phyloP scores from a whole-genome alignment of 2,797 vertebrate genomes.

The Etheostoma perlongum region DNA sequence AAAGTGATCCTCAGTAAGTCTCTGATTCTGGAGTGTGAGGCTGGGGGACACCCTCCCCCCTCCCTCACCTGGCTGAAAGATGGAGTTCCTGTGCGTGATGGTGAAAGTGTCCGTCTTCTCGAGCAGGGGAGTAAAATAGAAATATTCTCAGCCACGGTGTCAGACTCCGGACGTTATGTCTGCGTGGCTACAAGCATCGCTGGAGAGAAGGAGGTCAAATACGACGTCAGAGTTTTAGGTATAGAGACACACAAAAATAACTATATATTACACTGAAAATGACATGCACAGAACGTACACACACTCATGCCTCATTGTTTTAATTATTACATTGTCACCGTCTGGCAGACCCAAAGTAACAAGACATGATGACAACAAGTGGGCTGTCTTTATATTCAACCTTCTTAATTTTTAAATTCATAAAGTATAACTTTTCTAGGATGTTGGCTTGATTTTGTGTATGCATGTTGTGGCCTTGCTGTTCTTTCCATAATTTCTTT shows the following conservation, averaged over 20 bases:
- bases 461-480: not conserved
- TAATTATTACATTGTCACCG: not conserved
- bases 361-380: not conserved
- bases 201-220: slow-evolving; percentile 94
- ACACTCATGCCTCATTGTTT: not conserved
- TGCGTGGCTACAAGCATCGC: slow-evolving; percentile 96
- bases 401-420: not conserved
- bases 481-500: not conserved
- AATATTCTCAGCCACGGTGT: slow-evolving; percentile 81
- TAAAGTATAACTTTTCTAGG: not conserved
- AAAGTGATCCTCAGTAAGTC: slow-evolving; percentile 89
- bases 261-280: not conserved
- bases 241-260: slow-evolving; percentile 37
- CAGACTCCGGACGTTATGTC: slow-evolving; percentile 89
- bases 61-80: slow-evolving; percentile 96
- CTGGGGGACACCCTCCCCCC: slow-evolving; percentile 92
- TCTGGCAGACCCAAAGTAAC: not conserved
- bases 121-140: slow-evolving; percentile 90
- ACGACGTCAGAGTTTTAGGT: slow-evolving; percentile 94
- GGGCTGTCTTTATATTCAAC: not conserved
- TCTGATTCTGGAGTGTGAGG: slow-evolving; percentile 90
- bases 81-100: slow-evolving; percentile 87
- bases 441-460: not conserved
- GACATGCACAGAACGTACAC: not conserved
- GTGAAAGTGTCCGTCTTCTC: slow-evolving; percentile 84